Base-by-base conservation (phyloP, 2,888 invertebrate species). In the Campopleginae sp. region DNA sequence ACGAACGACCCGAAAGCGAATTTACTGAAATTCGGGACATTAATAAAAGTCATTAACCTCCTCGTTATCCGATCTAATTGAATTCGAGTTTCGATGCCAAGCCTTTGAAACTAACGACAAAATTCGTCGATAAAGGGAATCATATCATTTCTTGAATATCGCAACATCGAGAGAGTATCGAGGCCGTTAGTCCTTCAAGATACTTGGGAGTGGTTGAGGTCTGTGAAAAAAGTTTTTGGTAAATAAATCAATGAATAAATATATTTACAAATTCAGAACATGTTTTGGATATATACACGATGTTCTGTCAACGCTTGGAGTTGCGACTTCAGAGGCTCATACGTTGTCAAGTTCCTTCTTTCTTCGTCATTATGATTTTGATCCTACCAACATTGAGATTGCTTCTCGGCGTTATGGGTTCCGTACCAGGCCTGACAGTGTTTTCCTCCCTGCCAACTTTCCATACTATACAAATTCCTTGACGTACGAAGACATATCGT, bases 371-470 rank as follows among this genome's bases (percentile, higher is more conserved):
- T 23, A 65, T 51, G 19, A 71, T 23, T 23, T 63, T 71, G 23
- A 72, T 78, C 63, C 65, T 84, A 81, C 68, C 81, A 38, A 48
- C 42, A 42, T 75, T 65, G 74, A 51, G 6, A 42, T 65, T 44
- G 51, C 23, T 23, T 23, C 77, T 61, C 58, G 82, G 66, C 70
- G 78, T 76, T 86, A 88, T 82, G 31, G 89, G 87, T 82, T 90
- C 89, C 17, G 91, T 88, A 66, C 89, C 89, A 7, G 92, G 90
- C 75, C 90, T 87, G 23, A 87, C 86, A 8, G 90, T 90, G 76
- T 82, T 88, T 48, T 79, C 75, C 42, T 80, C 65, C 10, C 48
- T 68, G 38, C 86, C 77, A 19, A 75, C 19, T 8, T 81, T 85
- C 77, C 71, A 88, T 63, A 89, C 86, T 71, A 90, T 63, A 83